Evolutionary conservation across 2,888 invertebrate genomes (phyloP).

Genomic region (Leuctra nigra): DNA sequence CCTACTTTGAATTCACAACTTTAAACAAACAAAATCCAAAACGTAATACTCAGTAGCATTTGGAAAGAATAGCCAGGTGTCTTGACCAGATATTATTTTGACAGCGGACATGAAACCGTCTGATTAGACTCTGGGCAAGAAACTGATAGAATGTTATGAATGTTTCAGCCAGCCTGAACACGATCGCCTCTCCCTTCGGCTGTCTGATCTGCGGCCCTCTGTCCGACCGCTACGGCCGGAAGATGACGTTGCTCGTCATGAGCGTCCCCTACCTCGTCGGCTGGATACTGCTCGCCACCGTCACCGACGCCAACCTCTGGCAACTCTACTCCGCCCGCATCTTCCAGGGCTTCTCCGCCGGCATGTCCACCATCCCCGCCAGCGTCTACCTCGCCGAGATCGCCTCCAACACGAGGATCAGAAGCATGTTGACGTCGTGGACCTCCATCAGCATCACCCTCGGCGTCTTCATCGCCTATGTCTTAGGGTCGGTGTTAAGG

Average conservation of each 20-base stretch:
- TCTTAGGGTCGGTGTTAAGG: conserved; percentile 45
- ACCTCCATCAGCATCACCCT: conserved; percentile 46
- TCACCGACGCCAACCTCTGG: conserved; percentile 32
- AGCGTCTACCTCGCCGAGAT: conserved; percentile 50
- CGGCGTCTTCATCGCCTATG: conserved; percentile 48
- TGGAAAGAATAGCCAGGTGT: too few relatives aligned
- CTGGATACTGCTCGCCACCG: conserved; percentile 45
- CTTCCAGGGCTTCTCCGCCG: conserved; percentile 46
- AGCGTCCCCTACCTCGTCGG: conserved; percentile 46
- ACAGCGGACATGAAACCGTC: too few relatives aligned
- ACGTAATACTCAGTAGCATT: too few relatives aligned
- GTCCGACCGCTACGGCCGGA: conserved; percentile 47
- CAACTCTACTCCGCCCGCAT: conserved; percentile 33
- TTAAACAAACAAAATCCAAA: too few relatives aligned
- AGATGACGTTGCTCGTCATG: conserved; percentile 42
- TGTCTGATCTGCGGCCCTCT: conserved; percentile 46
- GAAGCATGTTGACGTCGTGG: conserved; percentile 48
- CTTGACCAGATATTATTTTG: too few relatives aligned
- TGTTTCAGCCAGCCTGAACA: conserved; percentile 48
- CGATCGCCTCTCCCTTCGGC: conserved; percentile 49
- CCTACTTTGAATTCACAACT: too few relatives aligned
- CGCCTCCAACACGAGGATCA: conserved; percentile 30
- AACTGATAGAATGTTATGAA: too few relatives aligned
- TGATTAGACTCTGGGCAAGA: too few relatives aligned
- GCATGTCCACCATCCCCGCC: conserved; percentile 48